Percentiles rank a stretch among this genome's conserved stretches.
Evolutionary conservation across 2,113 vertebrate genomes (phyloP).

Genomic region (Pipra filicauda): DNA sequence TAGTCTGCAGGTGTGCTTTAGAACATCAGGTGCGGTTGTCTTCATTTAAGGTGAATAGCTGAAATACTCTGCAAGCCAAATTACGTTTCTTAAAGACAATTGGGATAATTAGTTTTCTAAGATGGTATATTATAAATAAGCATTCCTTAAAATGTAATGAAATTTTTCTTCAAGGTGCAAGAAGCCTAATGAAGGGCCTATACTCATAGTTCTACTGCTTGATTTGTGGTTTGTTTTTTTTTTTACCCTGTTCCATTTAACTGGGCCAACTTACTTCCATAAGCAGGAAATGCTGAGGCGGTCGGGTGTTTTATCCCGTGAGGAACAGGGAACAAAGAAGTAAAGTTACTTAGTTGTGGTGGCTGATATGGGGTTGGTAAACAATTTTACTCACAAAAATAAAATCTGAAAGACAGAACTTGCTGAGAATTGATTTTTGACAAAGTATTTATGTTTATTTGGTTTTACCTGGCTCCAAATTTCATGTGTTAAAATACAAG

Average conservation of each 20-base stretch:
- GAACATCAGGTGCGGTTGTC: rapidly evolving
- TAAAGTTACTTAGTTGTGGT: neutral
- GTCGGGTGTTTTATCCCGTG: neutral
- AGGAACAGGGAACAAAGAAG: neutral
- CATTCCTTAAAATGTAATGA: neutral
- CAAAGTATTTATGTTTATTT: neutral
- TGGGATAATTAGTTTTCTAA: neutral
- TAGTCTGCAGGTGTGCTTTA: neutral
- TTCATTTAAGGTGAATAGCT: neutral
- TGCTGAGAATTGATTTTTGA: neutral
- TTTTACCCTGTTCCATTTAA: neutral
- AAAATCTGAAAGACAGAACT: neutral
- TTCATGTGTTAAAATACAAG: neutral
- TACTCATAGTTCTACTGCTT: neutral
- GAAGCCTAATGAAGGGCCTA: neutral
- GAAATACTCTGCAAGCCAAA: neutral
- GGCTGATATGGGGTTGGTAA: neutral
- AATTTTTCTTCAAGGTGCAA: neutral
- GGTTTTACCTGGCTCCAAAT: neutral
- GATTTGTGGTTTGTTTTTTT: neutral
- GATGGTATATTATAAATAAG: neutral
- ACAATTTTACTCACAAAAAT: neutral
- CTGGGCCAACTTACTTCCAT: neutral
- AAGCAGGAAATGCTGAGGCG: neutral
- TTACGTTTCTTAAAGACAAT: neutral